Percentiles rank a stretch among this genome's conserved stretches.
Conservation (phyloP, 1,140 invertebrate genomes). For the Zaprionus kolodkinae region DNA sequence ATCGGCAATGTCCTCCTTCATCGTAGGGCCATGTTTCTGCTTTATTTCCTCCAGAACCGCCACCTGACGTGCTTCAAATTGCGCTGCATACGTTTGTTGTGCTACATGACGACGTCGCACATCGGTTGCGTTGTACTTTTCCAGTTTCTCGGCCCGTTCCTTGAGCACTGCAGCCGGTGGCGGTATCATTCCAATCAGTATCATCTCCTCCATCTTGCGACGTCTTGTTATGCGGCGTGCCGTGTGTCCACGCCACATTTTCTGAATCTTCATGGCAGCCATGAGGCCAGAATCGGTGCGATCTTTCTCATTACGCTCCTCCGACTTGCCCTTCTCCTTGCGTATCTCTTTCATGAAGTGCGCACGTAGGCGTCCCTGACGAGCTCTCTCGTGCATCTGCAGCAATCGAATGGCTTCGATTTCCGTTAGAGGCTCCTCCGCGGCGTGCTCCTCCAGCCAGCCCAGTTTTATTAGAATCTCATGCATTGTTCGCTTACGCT, state of each 20-base stretch:
- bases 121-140: slow-evolving; percentile 69
- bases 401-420: slow-evolving; percentile 93
- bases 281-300: slow-evolving; percentile 85
- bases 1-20: slow-evolving; percentile 92
- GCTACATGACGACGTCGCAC: slow-evolving; percentile 85
- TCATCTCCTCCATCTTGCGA: slow-evolving; percentile 92
- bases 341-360: slow-evolving; percentile 96
- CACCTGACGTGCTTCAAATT: slow-evolving; percentile 87
- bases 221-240: slow-evolving; percentile 88
- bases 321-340: slow-evolving; percentile 89
- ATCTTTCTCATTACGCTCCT: slow-evolving; percentile 85
- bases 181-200: slow-evolving; percentile 92
- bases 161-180: slow-evolving; percentile 80
- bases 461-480: slow-evolving; percentile 88
- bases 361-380: slow-evolving; percentile 92
- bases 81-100: slow-evolving; percentile 86
- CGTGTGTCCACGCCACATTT: slow-evolving; percentile 92
- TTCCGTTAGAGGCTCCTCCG: slow-evolving; percentile 88
- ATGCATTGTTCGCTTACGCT: slow-evolving; percentile 87
- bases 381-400: slow-evolving; percentile 95
- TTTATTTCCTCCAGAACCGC: slow-evolving; percentile 87
- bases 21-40: slow-evolving; percentile 87
- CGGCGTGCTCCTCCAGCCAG: slow-evolving; percentile 87
- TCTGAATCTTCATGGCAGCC: slow-evolving; percentile 92
- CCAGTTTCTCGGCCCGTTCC: slow-evolving; percentile 68